Evolutionary conservation across 2,113 vertebrate species (phyloP), one percentile per base, ranked within the genome.

Genomic region (Sprattus sprattus): DNA sequence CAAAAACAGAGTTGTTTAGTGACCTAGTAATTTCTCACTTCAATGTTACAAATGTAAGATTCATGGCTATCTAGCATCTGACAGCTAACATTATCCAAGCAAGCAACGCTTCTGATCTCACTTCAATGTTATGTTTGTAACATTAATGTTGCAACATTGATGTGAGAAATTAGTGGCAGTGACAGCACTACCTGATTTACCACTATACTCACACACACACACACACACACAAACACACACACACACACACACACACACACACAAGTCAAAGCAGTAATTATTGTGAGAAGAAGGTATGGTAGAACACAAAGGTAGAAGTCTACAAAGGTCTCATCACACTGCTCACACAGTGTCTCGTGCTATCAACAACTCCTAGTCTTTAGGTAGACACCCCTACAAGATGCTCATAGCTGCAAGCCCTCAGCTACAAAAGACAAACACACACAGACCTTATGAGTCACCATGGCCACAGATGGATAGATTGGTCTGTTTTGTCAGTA

Each of bases 371-470:
- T 44, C 11, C 71, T 32, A 32, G 9, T 16, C 28, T 9, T 71
- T 32, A 32, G 64, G 25, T 75, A 75, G 32, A 78, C 28, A 39
- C 25, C 9, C 64, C 32, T 25, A 71, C 71, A 39, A 13, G 13
- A 11, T 39, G 71, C 4, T 44, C 71, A 39, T 32, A 18, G 13
- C 6, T 64, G 71, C 52, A 16, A 64, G 50, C 80, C 45, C 81
- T 54, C 71, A 4, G 46, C 16, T 83, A 45, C 82, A 52, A 20
- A 18, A 15, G 71, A 57, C 87, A 88, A 25, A 20, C 45, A 81
- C 16, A 45, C 78, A 45, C 50, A 46, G 47, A 20, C 6, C 16
- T 83, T 22, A 64, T 88, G 83, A 87, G 82, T 82, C 86, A 85
- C 9, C 4, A 8, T 7, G 11, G 67, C 81, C 28, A 49, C 49